Evolutionary conservation across 2,888 invertebrate genomes (phyloP).

Genomic region (Acanthosepion pharaonis): DNA sequence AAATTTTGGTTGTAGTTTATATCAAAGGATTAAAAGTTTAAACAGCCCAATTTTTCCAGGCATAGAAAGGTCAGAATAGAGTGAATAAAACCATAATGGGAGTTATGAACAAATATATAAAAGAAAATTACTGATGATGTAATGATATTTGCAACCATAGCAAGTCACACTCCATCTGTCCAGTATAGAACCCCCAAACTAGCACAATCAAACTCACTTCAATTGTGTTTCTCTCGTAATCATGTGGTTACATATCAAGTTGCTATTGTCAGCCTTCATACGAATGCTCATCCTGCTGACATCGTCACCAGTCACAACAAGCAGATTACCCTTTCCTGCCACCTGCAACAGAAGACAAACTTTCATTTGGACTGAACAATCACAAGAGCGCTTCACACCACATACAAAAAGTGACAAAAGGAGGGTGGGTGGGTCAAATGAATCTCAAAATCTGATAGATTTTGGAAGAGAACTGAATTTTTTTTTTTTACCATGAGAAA

Average conservation of each 20-base stretch:
- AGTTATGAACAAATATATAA: background rate
- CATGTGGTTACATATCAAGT: conserved; percentile 62
- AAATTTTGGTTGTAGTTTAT: too few relatives aligned
- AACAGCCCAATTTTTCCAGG: too few relatives aligned
- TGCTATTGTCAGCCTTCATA: conserved; percentile 58
- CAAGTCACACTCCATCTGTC: background rate
- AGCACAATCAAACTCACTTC: conserved; percentile 53
- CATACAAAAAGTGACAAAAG: background rate
- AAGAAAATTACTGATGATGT: background rate
- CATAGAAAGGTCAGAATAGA: too few relatives aligned
- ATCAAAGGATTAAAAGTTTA: too few relatives aligned
- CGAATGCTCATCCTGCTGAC: conserved; percentile 57
- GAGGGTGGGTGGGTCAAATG: too few relatives aligned
- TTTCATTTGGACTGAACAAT: background rate
- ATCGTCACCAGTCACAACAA: conserved; percentile 57
- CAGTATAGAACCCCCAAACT: background rate
- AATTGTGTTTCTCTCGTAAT: conserved; percentile 60
- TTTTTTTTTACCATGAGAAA: background rate
- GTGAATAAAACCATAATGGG: too few relatives aligned
- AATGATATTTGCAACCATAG: background rate
- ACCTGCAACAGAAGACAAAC: conserved; percentile 35
- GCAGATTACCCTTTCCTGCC: background rate
- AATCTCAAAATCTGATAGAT: too few relatives aligned
- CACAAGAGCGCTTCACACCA: background rate
- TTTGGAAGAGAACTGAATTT: too few relatives aligned